Percentiles rank a stretch among this genome's conserved stretches.
Evolutionary conservation across 2,113 vertebrate species (phyloP).

Genomic region (Murina feae): DNA sequence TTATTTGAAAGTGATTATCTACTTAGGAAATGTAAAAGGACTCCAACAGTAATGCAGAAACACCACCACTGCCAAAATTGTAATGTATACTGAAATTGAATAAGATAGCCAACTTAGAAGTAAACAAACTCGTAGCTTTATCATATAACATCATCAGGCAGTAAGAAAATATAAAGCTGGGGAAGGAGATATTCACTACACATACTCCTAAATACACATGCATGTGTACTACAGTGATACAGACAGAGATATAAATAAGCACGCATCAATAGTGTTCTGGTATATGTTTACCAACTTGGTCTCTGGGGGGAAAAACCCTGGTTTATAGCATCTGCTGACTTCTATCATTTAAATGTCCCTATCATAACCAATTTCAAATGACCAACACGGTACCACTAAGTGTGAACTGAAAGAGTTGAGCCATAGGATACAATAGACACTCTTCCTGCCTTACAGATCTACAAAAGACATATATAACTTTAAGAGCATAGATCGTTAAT

Average conservation of each 20-base stretch:
- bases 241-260: not conserved
- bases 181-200: not conserved
- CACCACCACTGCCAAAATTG: not conserved
- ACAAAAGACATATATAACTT: not conserved
- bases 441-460: not conserved
- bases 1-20: slow-evolving; percentile 37
- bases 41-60: no score
- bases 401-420: not conserved
- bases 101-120: not conserved
- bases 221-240: not conserved
- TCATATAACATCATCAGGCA: not conserved
- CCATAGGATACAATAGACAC: rapidly evolving
- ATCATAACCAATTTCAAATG: not conserved
- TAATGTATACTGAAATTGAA: not conserved
- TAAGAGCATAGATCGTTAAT: not conserved
- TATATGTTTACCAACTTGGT: not conserved
- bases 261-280: not conserved
- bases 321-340: not conserved
- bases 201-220: not conserved
- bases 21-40: not conserved
- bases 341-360: not conserved
- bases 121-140: not conserved
- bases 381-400: not conserved
- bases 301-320: not conserved
- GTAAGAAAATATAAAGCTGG: not conserved